Base-by-base conservation (phyloP, 2,888 invertebrate species). In the Agrochola macilenta region DNA sequence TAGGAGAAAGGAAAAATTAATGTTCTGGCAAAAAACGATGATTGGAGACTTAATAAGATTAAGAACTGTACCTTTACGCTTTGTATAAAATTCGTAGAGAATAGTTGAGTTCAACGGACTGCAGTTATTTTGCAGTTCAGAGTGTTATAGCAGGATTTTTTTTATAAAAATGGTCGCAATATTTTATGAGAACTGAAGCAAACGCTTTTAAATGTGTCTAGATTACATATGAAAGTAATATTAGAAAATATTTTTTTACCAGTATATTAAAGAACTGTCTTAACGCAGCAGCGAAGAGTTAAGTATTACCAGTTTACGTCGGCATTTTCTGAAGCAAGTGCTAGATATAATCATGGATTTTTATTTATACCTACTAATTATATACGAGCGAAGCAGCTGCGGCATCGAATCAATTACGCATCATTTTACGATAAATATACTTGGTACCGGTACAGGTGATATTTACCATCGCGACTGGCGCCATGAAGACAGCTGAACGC, bases 381-480 rank as follows among this genome's bases (percentile, higher is more conserved):
- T 85, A 88, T 73, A 77, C 80, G 76, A 70, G 78, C 71, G 66
- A 86, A 69, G 85, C 90, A 89, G 90, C 89, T 91, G 91, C 88
- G 43, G 81, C 74, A 74, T 77, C 69, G 84, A 87, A 87, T 88
- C 86, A 84, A 89, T 90, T 90, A 89, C 85, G 81, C 86, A 84
- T 89, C 87, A 87, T 90, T 91, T 89, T 82, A 86, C 87, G 78
- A 89, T 81, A 81, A 89, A 90, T 87, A 88, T 88, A 85, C 82
- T 87, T 82, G 72, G 81, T 87, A 73, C 78, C 35, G 76, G 78
- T 89, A 89, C 91, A 91, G 91, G 91, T 91, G 90, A 89, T 81
- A 88, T 88, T 88, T 83, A 89, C 80, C 82, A 85, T 82, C 73
- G 69, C 73, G 81, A 87, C 83, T 83, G 91, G 90, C 92, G 91